Evolutionary conservation across 2,113 vertebrate genomes (phyloP), one percentile per base, ranked within the genome.

Genomic region (Anarhynchus alexandrinus): DNA sequence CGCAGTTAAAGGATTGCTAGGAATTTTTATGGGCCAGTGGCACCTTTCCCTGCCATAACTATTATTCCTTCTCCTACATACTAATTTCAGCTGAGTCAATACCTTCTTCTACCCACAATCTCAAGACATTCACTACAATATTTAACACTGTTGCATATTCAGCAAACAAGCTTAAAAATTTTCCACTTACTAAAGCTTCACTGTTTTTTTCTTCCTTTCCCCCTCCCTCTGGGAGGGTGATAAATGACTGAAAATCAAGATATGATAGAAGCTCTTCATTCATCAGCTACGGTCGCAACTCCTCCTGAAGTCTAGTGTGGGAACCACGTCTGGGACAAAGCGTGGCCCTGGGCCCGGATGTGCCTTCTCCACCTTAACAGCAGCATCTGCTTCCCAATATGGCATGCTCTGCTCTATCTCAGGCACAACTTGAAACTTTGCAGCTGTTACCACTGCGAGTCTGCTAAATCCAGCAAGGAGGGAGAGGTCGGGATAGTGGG

Each of bases 321-420:
- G 95, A 97, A 94, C 45, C 0, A 0, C 2, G 5, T 51, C 58
- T 64, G 67, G 78, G 86, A 88, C 90, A 84, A 88, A 86, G 72
- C 10, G 0, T 36, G 76, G 77, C 87, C 94, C 67, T 18, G 52
- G 86, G 95, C 95, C 91, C 57, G 9, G 88, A 91, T 72, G 61
- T 70, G 81, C 67, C 93, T 96, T 96, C 94, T 95, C 93, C 95
- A 93, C 94, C 81, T 95, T 87, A 93, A 92, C 62, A 74, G 69
- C 93, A 93, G 79, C 89, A 96, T 97, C 96, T 97, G 94, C 94
- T 96, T 95, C 93, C 80, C 92, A 73, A 93, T 88, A 96, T 82
- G 95, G 94, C 94, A 90, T 91, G 95, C 12, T 96, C 94, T 96
- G 97, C 93, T 58, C 86, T 86, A 54, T 93, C 94, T 94, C 96